Base-by-base conservation (phyloP, 1,140 invertebrate species). In the Colletes latitarsis region DNA sequence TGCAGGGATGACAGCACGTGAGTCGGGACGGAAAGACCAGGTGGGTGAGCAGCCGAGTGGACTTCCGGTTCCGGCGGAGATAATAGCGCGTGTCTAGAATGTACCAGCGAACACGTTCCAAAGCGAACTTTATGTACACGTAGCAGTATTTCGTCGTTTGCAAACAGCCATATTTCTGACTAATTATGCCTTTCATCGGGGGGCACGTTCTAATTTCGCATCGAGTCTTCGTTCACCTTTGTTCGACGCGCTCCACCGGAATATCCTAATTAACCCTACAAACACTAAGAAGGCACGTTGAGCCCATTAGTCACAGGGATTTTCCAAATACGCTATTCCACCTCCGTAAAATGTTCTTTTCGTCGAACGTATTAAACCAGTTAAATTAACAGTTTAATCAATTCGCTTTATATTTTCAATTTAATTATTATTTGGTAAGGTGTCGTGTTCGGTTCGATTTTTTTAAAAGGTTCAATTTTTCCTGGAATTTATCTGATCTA, bases 21-120 rank as follows among this genome's bases (percentile, higher is more conserved):
- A 82, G 71, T 67, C 58, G 58, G 69, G 80, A 81, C 86, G 83
- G 89, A 89, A 90, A 88, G 85, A 88, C 90, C 90, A 93, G 92
- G 92, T 93, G 92, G 92, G 89, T 92, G 91, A 92, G 92, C 92
- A 92, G 88, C 89, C 88, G 89, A 92, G 89, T 92, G 89, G 89
- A 89, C 91, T 92, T 93, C 92, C 92, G 91, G 75, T 93, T 92
- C 92, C 92, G 92, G 89, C 86, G 84, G 89, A 92, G 91, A 92
- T 93, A 93, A 93, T 92, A 90, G 92, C 88, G 89, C 88, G 88
- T 88, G 88, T 89, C 88, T 80, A 84, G 60, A 83, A 80, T 84
- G 46, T 70, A 71, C 57, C 15, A 66, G 72, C 15, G 57, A 49
- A 80, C 71, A 66, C 63, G 69, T 79, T 8, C 30, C 63, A 12